Base-by-base conservation (phyloP, 2,797 vertebrate species). In the Psittacula echo region DNA sequence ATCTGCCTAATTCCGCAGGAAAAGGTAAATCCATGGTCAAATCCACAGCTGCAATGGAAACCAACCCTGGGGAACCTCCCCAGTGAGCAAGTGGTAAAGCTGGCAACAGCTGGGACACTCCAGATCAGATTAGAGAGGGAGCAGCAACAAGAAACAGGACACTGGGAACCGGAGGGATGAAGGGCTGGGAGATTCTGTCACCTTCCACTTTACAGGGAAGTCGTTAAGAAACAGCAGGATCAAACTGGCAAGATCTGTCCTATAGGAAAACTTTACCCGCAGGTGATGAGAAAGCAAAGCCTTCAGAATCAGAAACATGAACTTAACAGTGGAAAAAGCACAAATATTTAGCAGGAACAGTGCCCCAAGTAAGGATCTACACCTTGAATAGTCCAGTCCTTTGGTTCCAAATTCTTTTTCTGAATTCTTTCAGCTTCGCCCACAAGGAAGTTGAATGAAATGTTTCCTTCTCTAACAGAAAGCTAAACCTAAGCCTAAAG, bases 61-160 rank as follows among this genome's bases (percentile, higher is more conserved):
- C 23, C 2, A n/a, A 20, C 10, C 30, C 42, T 5, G 18, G 62
- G 62, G 41, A 67, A 27, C 1, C 2, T 5, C 61, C 42, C 15
- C 74, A 21, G 81, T 1, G 81, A 39, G 73, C 7, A 27, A 44
- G 17, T 24, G 56, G 56, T 37, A 60, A 37, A 37, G n/a, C n/a
- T 60, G 56, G 22, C 56, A 60, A 3, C 30, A 61, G 74, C 37
- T 51, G 65, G 72, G 60, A 4, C 4, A 18, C 11, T 21, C 11
- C 37, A 13, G 75, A 21, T 5, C 4, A 23, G 44, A 2, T 7
- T 0, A 13, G 27, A 0, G n/a, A 53, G 87, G 68, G 54, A 79
- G 53, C 64, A n/a, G 58, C 6, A 7, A 4, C 8, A 8, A 18
- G 72, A 8, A 64, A 4, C 13, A 26, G 61, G 41, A 12, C 20